Evolutionary conservation across 2,797 vertebrate species (phyloP), one percentile per base, ranked within the genome.

Genomic region (Zalophus californianus): DNA sequence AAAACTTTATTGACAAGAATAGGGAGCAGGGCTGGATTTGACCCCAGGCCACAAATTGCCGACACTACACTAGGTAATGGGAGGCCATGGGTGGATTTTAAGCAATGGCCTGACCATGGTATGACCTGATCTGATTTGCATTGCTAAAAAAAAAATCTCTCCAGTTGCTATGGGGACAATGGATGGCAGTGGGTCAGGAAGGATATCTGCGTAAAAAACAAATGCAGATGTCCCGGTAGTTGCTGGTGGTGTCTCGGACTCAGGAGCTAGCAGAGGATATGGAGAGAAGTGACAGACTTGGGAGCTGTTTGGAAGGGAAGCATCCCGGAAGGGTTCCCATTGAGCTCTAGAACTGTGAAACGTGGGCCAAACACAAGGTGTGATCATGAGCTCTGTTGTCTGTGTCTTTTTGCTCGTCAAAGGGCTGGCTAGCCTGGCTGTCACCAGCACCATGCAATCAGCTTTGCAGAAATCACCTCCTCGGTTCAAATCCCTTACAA

Each of bases 391-490:
- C 68, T 14, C 38, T 29, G 15, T 32, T 44, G 14, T 56, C 35
- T 77, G 29, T 2, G 52, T 64, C 87, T 52, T 62, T 66, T 48
- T 48, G 29, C 86, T 89, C n/a, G 7, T 91, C 77, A 73, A 92
- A 48, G 70, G 41, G 10, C 32, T 54, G 68, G 50, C 80, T 38
- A 29, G 80, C 52, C 84, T 84, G 91, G 78, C 27, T 16, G 91
- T 79, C 54, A 78, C 70, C 91, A 95, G 62, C 18, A 9, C 35
- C 16, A 27, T 1, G 1, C 93, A 96, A 60, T 94, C 91, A 86
- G 95, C 97, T 85, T 96, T 94, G 84, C 80, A 93, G 97, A 98
- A 98, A 98, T 98, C 91, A 94, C 92, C 64, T 94, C 72, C 58
- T 75, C 13, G 1, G 79, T 97, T 93, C 94, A 79, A 90, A 96